Evolutionary conservation across 2,113 vertebrate genomes (phyloP), one percentile per base, ranked within the genome.

Genomic region (Oenanthe melanoleuca): DNA sequence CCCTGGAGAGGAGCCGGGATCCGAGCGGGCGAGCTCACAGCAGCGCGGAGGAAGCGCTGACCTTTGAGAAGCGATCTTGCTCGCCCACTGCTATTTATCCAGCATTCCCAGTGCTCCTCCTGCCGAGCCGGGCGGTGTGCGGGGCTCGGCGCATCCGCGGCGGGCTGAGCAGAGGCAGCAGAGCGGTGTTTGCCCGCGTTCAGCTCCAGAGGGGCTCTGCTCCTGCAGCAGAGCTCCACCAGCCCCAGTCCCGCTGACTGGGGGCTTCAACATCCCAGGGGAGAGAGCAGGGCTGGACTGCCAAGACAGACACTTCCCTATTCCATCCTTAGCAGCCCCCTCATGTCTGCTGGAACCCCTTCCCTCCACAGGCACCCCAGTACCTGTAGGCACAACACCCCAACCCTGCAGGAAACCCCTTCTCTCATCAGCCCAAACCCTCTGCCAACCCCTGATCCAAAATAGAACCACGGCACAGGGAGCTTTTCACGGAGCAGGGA

Each of bases 31-130:
- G 19, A 61, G 42, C 38, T 83, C 69, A n/a, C 34, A 81, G 85
- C 22, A 18, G 87, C 2, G 2, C 7, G 1, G 80, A 66, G 83
- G 88, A 95, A 91, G 80, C 7, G 1, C 38, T 91, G 95, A 96
- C 92, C 87, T 95, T 96, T 95, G 52, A 71, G 84, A 47, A 92
- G 92, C 38, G 40, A 59, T 60, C 4, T 34, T 42, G 69, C 78
- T 91, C 6, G 2, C 65, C 69, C 0, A 1, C 84, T 92, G 96
- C 84, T 95, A 64, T 91, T 96, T 96, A 89, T 86, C 65, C 92
- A 87, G 56, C 52, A 6, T 44, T 91, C 80, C 72, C 83, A 33
- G 67, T 0, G 66, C 80, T 93, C 6, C 78, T 84, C 5, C 72
- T 49, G 64, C 80, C 0, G 2, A 50, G 44, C 33, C 73, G 0